Conservation (phyloP, 2,797 vertebrate genomes). For the Lutjanus campechanus region DNA sequence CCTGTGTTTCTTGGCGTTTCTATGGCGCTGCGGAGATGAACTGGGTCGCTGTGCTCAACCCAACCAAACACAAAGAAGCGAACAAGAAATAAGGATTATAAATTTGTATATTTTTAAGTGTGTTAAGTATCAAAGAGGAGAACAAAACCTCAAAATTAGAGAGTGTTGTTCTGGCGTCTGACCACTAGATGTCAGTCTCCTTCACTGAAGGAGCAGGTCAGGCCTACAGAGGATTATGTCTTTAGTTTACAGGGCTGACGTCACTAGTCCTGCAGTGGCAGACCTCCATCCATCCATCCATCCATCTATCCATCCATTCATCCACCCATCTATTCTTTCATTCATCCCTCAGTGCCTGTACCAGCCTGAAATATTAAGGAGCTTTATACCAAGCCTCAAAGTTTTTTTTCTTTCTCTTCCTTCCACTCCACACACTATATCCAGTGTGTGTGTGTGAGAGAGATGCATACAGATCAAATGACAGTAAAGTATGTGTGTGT, state of each 20-base stretch:
- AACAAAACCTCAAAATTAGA: background rate
- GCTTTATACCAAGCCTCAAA: background rate
- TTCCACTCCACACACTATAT: background rate
- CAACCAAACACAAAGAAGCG: background rate
- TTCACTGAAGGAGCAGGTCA: constrained; percentile 24
- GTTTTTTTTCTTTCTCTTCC: background rate
- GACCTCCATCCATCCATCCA: constrained; percentile 41
- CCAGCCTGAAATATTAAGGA: constrained; percentile 55
- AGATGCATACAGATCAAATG: constrained; percentile 50
- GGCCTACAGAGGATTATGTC: constrained; percentile 37
- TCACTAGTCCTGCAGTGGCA: constrained; percentile 65
- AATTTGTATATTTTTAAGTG: background rate
- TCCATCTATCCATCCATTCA: constrained; percentile 17
- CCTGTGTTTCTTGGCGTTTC: background rate
- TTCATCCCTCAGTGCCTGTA: background rate
- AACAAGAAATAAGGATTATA: background rate
- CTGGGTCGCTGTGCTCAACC: background rate
- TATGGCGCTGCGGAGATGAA: background rate
- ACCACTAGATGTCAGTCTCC: constrained; percentile 78
- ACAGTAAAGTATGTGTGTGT: constrained; percentile 40
- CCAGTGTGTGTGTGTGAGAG: constrained; percentile 3
- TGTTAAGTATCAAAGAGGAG: background rate
- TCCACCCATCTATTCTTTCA: constrained; percentile 29
- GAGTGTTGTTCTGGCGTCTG: background rate
- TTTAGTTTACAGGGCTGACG: constrained; percentile 58